Conservation (phyloP, 2,888 invertebrate species). For the Hypomecis atomaria region DNA sequence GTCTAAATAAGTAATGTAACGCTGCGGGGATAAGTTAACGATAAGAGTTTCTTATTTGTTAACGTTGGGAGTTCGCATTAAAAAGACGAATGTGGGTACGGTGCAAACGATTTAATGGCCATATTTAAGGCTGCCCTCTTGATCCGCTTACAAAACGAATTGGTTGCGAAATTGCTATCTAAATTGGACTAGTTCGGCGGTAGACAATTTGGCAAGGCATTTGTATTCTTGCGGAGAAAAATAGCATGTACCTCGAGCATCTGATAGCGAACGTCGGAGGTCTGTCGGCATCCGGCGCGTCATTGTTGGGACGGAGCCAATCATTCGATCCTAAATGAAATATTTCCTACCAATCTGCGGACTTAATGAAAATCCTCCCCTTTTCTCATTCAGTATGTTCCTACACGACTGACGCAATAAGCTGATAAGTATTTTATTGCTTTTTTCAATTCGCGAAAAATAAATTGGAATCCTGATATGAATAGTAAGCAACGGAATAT, state of each 20-base stretch:
- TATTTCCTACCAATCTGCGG: constrained; percentile 69
- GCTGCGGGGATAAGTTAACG: constrained; percentile 54
- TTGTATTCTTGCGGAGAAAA: constrained; percentile 82
- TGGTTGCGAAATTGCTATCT: constrained; percentile 83
- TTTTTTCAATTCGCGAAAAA: constrained; percentile 41
- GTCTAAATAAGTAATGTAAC: constrained; percentile 44
- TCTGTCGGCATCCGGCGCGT: constrained; percentile 65
- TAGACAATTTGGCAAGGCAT: constrained; percentile 84
- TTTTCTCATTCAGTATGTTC: constrained; percentile 60
- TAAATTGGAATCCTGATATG: constrained; percentile 47
- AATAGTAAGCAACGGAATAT: constrained; percentile 38
- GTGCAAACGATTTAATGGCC: constrained; percentile 75
- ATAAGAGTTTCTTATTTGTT: constrained; percentile 66
- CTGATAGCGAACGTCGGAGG: constrained; percentile 75
- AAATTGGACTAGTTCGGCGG: constrained; percentile 82
- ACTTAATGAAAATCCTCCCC: constrained; percentile 66
- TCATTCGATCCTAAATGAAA: constrained; percentile 74
- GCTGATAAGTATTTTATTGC: constrained; percentile 47
- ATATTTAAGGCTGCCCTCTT: constrained; percentile 80
- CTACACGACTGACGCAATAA: constrained; percentile 45
- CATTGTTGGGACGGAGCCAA: constrained; percentile 77
- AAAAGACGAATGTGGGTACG: constrained; percentile 69
- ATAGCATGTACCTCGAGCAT: constrained; percentile 79
- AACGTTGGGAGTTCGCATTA: constrained; percentile 64
- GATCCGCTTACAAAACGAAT: constrained; percentile 82